Percentiles rank a stretch among this genome's conserved stretches.
Conservation (phyloP, 1,140 invertebrate species). For the Choristoneura fumiferana region DNA sequence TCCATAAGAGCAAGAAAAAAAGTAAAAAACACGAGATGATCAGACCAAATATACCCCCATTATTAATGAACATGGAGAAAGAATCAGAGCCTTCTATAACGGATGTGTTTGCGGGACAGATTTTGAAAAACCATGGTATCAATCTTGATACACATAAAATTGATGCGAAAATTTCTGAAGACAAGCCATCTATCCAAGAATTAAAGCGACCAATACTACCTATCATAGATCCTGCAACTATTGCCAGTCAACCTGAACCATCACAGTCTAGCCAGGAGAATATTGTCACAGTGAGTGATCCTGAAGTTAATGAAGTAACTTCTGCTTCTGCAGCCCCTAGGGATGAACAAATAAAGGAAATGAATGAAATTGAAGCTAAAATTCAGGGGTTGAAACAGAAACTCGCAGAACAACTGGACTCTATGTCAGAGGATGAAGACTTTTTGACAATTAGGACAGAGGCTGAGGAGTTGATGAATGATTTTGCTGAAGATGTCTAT, state of each 20-base stretch:
- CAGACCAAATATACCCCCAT: constrained; percentile 69
- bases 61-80: constrained; percentile 76
- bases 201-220: constrained; percentile 61
- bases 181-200: constrained; percentile 51
- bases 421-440: constrained; percentile 80
- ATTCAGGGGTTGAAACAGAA: constrained; percentile 78
- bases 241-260: constrained; percentile 45
- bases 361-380: constrained; percentile 78
- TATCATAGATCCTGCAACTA: constrained; percentile 72
- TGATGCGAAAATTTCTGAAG: constrained; percentile 49
- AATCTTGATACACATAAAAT: constrained; percentile 51
- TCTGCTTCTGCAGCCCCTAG: constrained; percentile 25
- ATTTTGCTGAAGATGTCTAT: constrained; percentile 77
- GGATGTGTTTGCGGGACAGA: constrained; percentile 80
- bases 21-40: constrained; percentile 68
- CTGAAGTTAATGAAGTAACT: background rate
- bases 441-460: constrained; percentile 80
- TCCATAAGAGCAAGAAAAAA: constrained; percentile 61
- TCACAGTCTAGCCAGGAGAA: constrained; percentile 6
- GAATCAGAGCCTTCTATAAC: constrained; percentile 79
- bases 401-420: constrained; percentile 74
- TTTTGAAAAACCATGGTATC: constrained; percentile 74
- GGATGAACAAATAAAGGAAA: constrained; percentile 69
- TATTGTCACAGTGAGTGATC: background rate
- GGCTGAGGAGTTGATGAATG: constrained; percentile 80